Conservation (phyloP, 2,113 vertebrate genomes). For the Onychostoma macrolepis region DNA sequence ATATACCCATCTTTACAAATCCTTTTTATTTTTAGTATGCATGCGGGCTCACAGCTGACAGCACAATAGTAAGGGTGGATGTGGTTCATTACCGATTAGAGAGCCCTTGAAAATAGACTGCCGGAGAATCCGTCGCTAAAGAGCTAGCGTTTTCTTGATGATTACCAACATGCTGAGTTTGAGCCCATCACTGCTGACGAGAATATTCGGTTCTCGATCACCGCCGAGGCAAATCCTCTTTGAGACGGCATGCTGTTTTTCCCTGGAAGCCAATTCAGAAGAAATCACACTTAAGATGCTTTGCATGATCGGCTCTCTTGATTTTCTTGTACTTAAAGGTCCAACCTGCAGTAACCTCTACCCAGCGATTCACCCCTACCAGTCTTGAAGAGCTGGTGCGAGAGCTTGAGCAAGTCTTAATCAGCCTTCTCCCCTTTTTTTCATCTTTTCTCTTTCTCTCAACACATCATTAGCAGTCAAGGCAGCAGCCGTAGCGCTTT, state of each 20-base stretch:
- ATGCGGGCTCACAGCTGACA: slow-evolving; percentile 68
- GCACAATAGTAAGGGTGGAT: slow-evolving; percentile 59
- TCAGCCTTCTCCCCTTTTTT: slow-evolving; percentile 17
- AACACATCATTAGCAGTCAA: slow-evolving; percentile 74
- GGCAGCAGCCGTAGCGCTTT: slow-evolving; percentile 66
- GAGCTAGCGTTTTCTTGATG: slow-evolving; percentile 46
- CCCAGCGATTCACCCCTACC: slow-evolving; percentile 73
- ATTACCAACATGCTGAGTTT: slow-evolving; percentile 54
- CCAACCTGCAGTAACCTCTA: slow-evolving; percentile 73
- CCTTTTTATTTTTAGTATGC: slow-evolving; percentile 56
- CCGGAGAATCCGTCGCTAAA: slow-evolving; percentile 68
- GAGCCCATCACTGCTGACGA: slow-evolving; percentile 42
- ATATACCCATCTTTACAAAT: background rate
- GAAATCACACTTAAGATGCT: slow-evolving; percentile 59
- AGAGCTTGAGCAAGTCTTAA: slow-evolving; percentile 36
- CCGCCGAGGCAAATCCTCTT: slow-evolving; percentile 54
- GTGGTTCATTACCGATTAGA: slow-evolving; percentile 71
- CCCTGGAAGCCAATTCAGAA: slow-evolving; percentile 56
- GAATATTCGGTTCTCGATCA: slow-evolving; percentile 55
- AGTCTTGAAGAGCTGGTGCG: slow-evolving; percentile 54
- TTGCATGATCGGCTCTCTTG: slow-evolving; percentile 59
- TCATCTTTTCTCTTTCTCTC: slow-evolving; percentile 2
- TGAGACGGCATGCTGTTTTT: slow-evolving; percentile 42
- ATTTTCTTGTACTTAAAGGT: slow-evolving; percentile 51
- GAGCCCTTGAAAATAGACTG: slow-evolving; percentile 73